Evolutionary conservation across 2,113 vertebrate species (phyloP).

Genomic region (Mobula birostris): DNA sequence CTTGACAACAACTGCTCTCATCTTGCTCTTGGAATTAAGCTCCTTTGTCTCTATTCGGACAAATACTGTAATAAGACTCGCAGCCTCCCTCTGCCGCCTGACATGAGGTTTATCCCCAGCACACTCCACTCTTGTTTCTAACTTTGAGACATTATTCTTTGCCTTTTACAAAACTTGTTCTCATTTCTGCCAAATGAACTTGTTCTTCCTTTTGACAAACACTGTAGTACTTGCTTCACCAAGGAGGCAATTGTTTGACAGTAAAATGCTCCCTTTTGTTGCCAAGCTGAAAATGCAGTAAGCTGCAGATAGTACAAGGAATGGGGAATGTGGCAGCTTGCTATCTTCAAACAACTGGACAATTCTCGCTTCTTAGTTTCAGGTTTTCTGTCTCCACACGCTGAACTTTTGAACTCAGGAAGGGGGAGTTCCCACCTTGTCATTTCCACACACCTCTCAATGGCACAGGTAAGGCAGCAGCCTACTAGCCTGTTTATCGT

Average conservation of each 20-base stretch:
- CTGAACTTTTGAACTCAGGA: not conserved
- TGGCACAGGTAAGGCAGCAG: not conserved
- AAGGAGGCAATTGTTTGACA: not conserved
- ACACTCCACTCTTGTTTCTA: no score
- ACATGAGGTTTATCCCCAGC: no score
- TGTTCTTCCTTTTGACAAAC: constrained; percentile 44
- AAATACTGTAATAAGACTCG: no score
- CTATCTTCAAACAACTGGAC: not conserved
- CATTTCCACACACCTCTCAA: no score
- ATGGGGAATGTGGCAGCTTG: not conserved
- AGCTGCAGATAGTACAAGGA: not conserved
- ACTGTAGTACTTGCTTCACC: constrained; percentile 42
- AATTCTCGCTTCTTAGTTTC: not conserved
- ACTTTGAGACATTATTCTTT: no score
- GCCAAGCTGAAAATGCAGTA: not conserved
- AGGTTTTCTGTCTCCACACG: not conserved
- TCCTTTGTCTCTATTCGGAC: no score
- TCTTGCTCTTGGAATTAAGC: no score
- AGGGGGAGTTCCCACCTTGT: not conserved
- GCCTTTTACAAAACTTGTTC: no score
- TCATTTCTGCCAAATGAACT: constrained; percentile 48
- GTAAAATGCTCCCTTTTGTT: not conserved
- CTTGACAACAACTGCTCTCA: no score
- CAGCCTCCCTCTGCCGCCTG: no score
- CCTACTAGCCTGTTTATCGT: no score